Evolutionary conservation across 2,888 invertebrate species (phyloP), one percentile per base, ranked within the genome.

Genomic region (Schrankia costaestrigalis): DNA sequence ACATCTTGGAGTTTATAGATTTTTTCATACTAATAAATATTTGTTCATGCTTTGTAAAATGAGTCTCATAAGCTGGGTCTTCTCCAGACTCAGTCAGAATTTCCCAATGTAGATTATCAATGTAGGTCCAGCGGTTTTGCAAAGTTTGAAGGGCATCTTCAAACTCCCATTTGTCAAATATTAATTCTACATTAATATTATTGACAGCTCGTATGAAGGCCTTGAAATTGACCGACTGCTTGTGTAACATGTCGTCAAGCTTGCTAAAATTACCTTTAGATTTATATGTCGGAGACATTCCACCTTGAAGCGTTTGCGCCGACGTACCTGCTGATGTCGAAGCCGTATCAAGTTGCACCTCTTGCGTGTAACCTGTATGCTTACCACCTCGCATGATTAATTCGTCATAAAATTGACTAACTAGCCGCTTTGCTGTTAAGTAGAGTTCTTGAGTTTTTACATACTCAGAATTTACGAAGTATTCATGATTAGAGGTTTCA

Each of bases 181-280:
- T 11, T 2, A 19, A 13, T 2, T 18, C 19, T 1, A 26, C 3
- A 15, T 33, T 18, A 11, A 27, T 33, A 6, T 17, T 23, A 2
- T 21, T 15, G 1, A 32, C 14, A 1, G 32, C 13, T 14, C 26
- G 8, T 2, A 7, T 21, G 19, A 32, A 32, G 2, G 32, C 32
- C 15, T 14, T 32, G 17, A 32, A 32, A 7, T 32, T 32, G 11
- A 32, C 14, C 0, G 26, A 21, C 12, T 26, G 32, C 14, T 32
- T 26, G 11, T 21, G 26, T 0, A 32, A 11, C 26, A 32, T 19
- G 4, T 32, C 32, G 13, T 32, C 32, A 1, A 26, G 26, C 19
- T 25, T 25, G n/a, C 25, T 18, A 13, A 9, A 13, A 7, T 22
- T 11, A 3, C 29, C 29, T 4, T 13, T 19, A 2, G 21, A 29